Evolutionary conservation across 1,140 invertebrate species (phyloP), one percentile per base, ranked within the genome.

Genomic region (Thalassaphorura encarpata): DNA sequence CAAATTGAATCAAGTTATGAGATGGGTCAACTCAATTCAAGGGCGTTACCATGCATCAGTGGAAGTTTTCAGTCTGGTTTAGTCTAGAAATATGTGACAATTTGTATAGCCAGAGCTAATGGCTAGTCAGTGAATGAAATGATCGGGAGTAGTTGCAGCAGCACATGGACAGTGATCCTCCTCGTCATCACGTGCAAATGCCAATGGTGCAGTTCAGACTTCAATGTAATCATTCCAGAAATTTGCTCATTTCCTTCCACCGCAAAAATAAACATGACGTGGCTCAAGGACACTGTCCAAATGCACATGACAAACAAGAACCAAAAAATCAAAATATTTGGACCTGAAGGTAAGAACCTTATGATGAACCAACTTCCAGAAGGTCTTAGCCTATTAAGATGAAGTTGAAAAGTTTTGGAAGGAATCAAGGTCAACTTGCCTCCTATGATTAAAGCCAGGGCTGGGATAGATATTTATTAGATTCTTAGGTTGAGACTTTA

Each of bases 191-290:
- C 54, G 4, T 18, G 29, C 36, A 49, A 28, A 18, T 50, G 27
- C 23, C 47, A 42, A 21, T 46, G 31, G 29, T 61, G 59, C 33
- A 61, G 39, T 33, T 65, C 63, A 2, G 60, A 65, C 45, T 65
- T 60, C 36, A 61, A 65, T 42, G 56, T 65, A 5, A 43, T 65
- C 33, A 53, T 65, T 21, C 60, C 63, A 16, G 63, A 65, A 58
- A 59, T 61, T 43, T 65, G 63, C 29, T 56, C 42, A 23, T 36
- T 62, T 8, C 39, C 43, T 19, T 36, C 19, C 6, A 33, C 8
- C 15, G 23, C 28, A 19, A 31, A 21, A 21, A 36, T 65, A 3
- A 65, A 65, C 42, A 19, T 65, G 19, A 65, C 60, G 3, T 58
- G 63, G 59, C 52, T 65, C 4, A 45, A 52, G 11, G 53, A 50